Conservation (phyloP, 2,113 vertebrate genomes). For the Leucopternis melanops region DNA sequence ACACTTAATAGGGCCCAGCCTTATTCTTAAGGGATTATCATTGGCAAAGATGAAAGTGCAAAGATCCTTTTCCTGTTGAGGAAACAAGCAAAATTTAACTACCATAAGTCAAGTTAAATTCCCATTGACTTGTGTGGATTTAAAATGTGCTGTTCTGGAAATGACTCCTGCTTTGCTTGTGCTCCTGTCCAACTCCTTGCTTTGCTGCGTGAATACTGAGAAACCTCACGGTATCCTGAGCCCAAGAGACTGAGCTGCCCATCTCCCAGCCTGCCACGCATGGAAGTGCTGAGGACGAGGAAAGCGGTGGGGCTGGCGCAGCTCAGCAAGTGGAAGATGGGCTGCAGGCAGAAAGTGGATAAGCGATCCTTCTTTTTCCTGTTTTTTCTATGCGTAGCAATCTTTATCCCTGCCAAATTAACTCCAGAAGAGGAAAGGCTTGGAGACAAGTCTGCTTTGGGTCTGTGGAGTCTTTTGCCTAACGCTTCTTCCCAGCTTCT, state of each 20-base stretch:
- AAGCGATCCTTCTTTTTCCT: not conserved
- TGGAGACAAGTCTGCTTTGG: too few relatives aligned
- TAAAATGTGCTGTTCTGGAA: not conserved
- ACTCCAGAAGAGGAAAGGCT: rapidly evolving
- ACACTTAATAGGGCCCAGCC: not conserved
- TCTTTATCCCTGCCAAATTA: not conserved
- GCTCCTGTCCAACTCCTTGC: not conserved
- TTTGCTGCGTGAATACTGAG: not conserved
- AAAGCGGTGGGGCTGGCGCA: not conserved
- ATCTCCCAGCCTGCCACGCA: rapidly evolving
- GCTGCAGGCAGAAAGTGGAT: not conserved
- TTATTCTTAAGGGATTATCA: not conserved
- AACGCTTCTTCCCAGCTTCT: not conserved
- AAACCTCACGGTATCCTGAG: not conserved
- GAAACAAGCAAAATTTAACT: not conserved
- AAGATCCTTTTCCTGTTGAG: not conserved
- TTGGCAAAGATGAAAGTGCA: not conserved
- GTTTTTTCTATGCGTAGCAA: not conserved
- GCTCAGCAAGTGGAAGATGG: not conserved
- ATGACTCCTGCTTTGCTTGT: not conserved
- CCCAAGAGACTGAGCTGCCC: not conserved
- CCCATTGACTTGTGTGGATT: not conserved
- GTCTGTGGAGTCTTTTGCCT: not conserved
- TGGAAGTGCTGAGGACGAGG: not conserved
- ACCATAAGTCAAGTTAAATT: not conserved